Base-by-base conservation (phyloP, 1,140 invertebrate genomes). In the Leptestheria dahalacensis region DNA sequence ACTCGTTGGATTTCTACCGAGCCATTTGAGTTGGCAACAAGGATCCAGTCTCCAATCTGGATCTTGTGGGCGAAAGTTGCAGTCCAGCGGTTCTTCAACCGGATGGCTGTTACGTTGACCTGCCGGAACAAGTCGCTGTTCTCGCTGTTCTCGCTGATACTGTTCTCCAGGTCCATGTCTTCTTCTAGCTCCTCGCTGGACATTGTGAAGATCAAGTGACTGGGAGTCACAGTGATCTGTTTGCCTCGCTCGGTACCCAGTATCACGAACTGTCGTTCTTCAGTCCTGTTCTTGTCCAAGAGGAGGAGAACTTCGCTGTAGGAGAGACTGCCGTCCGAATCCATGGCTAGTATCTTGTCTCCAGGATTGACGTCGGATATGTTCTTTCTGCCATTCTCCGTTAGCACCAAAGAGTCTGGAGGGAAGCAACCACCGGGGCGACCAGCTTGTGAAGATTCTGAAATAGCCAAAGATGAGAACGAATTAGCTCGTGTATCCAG, bases 371-470 rank as follows among this genome's bases (percentile, higher is more conserved):
- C 64, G 12, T 85, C 74, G 41, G 77, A 77, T 65, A 88, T 73
- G 6, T 64, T 62, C 67, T 79, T 72, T 61, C 66, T 61, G 50
- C 83, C 79, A 0, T 70, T 64, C 24, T 73, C 67, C 0, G 80
- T 81, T 46, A 74, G 69, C 9, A 91, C 83, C 11, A 72, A 67
- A 3, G 81, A 76, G 24, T 76, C 76, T 0, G 75, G 78, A 0
- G 83, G 80, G 73, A 91, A 91, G 67, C 88, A 97, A 23, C 82
- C 86, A 25, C 84, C 85, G 15, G 81, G 79, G 66, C 83, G 84
- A n/a, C 77, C 81, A 1, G 82, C 82, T 62, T 84, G 84, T n/a
- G 89, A 89, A 15, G 91, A 92, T 77, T 96, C 92, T 97, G 82
- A 61, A 69, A 63, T 60, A 63, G 59, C 60, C 52, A n/a, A n/a